A percentile compares a stretch with the other conserved stretches of the same genome.
phyloP scores from a whole-genome alignment of 2,797 vertebrate species.

The Percopsis omiscomaycus region DNA sequence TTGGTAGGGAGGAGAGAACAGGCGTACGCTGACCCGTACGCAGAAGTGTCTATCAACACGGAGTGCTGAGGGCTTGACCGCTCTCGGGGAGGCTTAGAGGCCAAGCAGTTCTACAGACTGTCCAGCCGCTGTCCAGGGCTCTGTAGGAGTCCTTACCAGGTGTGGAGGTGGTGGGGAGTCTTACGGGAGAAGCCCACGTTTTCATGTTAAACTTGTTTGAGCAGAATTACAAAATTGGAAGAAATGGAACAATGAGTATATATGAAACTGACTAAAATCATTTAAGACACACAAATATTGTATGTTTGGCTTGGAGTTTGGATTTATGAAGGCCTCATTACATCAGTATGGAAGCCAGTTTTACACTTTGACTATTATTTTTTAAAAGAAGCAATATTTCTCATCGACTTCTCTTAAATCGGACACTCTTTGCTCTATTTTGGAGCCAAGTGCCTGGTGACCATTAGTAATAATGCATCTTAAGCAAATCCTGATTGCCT shows the following conservation, averaged over 20 bases:
- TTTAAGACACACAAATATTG: neutral
- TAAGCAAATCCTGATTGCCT: no score
- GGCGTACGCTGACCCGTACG: conserved; percentile 54
- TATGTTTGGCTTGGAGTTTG: neutral
- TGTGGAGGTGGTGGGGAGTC: conserved; percentile 12
- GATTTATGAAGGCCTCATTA: neutral
- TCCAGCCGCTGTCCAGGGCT: conserved; percentile 30
- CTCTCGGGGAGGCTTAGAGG: conserved; percentile 56
- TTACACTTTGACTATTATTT: no score
- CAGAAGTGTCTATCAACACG: conserved; percentile 60
- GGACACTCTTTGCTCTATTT: no score
- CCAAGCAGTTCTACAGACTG: conserved; percentile 29
- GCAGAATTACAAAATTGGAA: neutral
- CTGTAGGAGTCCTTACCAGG: conserved; percentile 13
- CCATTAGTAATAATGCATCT: no score
- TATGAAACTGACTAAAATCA: no score
- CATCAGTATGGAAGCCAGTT: no score
- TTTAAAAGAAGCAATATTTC: no score
- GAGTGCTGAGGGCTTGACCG: conserved; percentile 49
- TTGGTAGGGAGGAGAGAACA: conserved; percentile 48
- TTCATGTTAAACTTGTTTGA: conserved; percentile 4
- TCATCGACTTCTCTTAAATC: no score
- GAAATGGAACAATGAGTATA: neutral
- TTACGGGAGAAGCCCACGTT: neutral
- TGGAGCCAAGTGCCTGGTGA: no score